Evolutionary conservation across 2,113 vertebrate species (phyloP).

Genomic region (Nibea coibor): DNA sequence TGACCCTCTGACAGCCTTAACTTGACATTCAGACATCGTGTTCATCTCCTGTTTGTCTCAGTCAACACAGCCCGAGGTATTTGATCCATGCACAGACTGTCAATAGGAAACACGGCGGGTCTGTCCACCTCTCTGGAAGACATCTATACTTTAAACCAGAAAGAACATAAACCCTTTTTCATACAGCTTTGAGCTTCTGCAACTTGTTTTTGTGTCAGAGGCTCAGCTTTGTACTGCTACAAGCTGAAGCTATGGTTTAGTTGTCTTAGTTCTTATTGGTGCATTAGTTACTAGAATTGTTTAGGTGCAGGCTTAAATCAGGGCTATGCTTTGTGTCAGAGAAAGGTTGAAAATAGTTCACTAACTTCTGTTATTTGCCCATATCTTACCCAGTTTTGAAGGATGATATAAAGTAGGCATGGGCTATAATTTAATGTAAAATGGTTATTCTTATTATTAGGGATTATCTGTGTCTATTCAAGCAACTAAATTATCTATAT

Average conservation of each 20-base stretch:
- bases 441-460: too few relatives aligned
- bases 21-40: constrained; percentile 70
- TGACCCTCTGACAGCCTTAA: constrained; percentile 63
- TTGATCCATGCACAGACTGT: constrained; percentile 60
- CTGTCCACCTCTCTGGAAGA: constrained; percentile 43
- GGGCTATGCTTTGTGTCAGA: constrained; percentile 21
- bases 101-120: constrained; percentile 40
- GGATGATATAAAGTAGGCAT: not conserved
- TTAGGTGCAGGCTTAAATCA: constrained; percentile 1
- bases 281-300: constrained; percentile 13
- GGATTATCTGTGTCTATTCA: too few relatives aligned
- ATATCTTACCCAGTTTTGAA: not conserved
- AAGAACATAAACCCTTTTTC: constrained; percentile 32
- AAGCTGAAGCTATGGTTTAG: constrained; percentile 17
- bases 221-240: constrained; percentile 16
- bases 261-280: constrained; percentile 33
- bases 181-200: constrained; percentile 39
- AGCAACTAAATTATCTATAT: too few relatives aligned
- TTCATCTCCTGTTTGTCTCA: constrained; percentile 62
- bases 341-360: not conserved
- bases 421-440: not conserved
- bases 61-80: constrained; percentile 54
- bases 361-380: not conserved
- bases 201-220: constrained; percentile 21
- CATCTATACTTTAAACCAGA: constrained; percentile 10